These are phyloP conservation scores for Papilio demoleus DNA, from an alignment of 2,888 invertebrate genomes.

Conservation along the genomic window DNA sequence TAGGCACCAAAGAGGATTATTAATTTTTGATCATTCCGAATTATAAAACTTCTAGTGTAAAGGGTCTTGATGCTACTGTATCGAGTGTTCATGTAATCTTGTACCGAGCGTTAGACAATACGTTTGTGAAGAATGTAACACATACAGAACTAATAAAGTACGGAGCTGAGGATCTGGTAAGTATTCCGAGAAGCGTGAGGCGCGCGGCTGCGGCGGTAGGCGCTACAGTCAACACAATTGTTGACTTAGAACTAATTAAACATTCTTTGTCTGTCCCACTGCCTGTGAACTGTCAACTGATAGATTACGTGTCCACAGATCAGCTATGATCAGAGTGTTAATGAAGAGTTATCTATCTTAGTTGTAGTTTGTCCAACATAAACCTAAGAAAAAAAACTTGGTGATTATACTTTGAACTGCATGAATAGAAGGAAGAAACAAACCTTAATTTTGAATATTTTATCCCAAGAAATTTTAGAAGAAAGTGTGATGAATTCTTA, in stretches of 20 bases:
- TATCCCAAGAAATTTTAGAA: not conserved
- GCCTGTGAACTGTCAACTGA: slow-evolving; percentile 58
- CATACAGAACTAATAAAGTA: slow-evolving; percentile 39
- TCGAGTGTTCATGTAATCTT: not conserved
- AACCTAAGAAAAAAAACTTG: not conserved
- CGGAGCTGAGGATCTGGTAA: slow-evolving; percentile 45
- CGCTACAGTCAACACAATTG: slow-evolving; percentile 58
- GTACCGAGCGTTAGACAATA: slow-evolving; percentile 26
- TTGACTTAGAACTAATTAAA: slow-evolving; percentile 67
- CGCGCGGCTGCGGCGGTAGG: slow-evolving; percentile 54
- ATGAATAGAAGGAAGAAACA: not conserved
- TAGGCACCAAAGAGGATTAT: too few relatives aligned
- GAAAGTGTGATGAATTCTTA: not conserved
- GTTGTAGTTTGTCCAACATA: not conserved
- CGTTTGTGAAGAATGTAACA: slow-evolving; percentile 40
- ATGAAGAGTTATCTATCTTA: not conserved
- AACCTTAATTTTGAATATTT: not conserved
- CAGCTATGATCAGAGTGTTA: slow-evolving; percentile 24
- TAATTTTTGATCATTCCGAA: not conserved
- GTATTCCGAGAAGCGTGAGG: slow-evolving; percentile 57
- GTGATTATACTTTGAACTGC: not conserved
- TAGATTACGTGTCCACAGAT: slow-evolving; percentile 52
- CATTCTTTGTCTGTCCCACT: slow-evolving; percentile 67
- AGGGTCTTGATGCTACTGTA: not conserved
- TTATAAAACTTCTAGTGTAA: not conserved